A percentile compares a stretch with the other conserved stretches of the same genome.
Evolutionary conservation across 2,797 vertebrate species (phyloP).

Genomic region (Crypturellus tataupa): DNA sequence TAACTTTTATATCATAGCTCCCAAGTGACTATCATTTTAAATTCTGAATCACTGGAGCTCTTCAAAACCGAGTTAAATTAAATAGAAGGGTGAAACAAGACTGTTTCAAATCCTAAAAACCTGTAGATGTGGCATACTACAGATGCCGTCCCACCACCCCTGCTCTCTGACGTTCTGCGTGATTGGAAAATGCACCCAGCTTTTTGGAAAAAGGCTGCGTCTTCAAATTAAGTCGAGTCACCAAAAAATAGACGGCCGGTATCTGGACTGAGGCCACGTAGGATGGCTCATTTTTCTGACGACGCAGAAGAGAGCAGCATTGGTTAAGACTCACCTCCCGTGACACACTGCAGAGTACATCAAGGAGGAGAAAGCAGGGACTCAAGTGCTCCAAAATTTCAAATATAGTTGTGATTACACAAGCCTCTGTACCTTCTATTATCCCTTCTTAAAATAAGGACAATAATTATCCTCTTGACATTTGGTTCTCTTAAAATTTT

Average conservation of each 20-base stretch:
- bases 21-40: conserved; percentile 20
- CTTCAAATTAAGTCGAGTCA: not conserved
- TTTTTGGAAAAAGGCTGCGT: not conserved
- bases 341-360: fast-evolving
- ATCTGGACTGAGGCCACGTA: not conserved
- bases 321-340: not conserved
- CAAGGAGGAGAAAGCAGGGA: fast-evolving
- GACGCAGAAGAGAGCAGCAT: not conserved
- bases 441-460: conserved; percentile 13
- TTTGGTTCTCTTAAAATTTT: conserved; percentile 43
- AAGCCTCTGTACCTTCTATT: not conserved
- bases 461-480: not conserved
- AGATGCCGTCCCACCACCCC: not conserved
- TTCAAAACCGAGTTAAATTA: conserved; percentile 45
- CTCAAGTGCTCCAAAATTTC: fast-evolving
- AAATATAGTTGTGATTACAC: not conserved
- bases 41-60: conserved; percentile 22
- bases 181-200: not conserved
- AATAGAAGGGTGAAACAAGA: not conserved
- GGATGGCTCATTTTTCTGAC: not conserved
- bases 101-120: conserved; percentile 30
- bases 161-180: not conserved
- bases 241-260: not conserved
- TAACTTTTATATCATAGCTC: conserved; percentile 39
- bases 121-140: not conserved